Conservation (phyloP, 2,888 invertebrate species). For the Nemapogon koenigi region DNA sequence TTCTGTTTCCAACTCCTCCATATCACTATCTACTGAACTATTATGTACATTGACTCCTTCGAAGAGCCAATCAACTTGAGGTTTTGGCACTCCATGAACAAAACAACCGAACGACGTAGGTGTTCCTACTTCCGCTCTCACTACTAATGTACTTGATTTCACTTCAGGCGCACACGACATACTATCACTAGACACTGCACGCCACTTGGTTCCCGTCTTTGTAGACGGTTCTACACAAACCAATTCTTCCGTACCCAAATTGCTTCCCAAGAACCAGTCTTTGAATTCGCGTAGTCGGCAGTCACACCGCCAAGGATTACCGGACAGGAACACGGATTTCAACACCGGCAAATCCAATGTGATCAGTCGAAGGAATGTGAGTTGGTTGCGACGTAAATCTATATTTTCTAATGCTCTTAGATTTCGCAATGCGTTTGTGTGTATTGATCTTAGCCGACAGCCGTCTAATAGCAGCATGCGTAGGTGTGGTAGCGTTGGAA, state of each 20-base stretch:
- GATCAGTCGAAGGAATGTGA: constrained; percentile 68
- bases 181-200: constrained; percentile 73
- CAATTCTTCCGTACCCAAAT: constrained; percentile 77
- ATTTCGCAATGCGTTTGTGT: constrained; percentile 79
- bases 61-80: constrained; percentile 82
- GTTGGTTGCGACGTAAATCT: constrained; percentile 81
- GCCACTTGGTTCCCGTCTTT: constrained; percentile 77
- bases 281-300: constrained; percentile 85
- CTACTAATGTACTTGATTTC: constrained; percentile 64
- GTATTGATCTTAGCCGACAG: constrained; percentile 78
- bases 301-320: constrained; percentile 91
- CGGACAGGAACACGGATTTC: constrained; percentile 81
- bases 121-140: constrained; percentile 79
- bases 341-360: constrained; percentile 75
- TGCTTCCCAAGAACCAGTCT: constrained; percentile 82
- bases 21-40: constrained; percentile 50
- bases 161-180: constrained; percentile 86
- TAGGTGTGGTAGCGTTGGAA: constrained; percentile 81
- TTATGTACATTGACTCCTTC: constrained; percentile 68
- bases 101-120: constrained; percentile 84
- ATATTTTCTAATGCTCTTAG: constrained; percentile 76
- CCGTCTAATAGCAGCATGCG: constrained; percentile 81
- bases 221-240: constrained; percentile 75
- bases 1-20: constrained; percentile 50
- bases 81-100: constrained; percentile 83